phyloP scores from a whole-genome alignment of 2,113 vertebrate genomes.

The Felis chaus region DNA sequence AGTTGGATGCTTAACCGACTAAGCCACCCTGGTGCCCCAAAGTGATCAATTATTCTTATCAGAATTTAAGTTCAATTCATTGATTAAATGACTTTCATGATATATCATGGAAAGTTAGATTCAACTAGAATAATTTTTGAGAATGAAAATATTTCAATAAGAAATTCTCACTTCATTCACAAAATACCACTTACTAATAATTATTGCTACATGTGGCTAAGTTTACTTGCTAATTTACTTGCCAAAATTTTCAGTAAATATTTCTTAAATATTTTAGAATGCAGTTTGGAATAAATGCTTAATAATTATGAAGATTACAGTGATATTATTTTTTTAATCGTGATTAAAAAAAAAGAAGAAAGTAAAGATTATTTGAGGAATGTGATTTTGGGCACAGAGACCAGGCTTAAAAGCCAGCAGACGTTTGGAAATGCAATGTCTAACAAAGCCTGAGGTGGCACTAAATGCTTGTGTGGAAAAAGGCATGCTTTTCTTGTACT shows the following conservation, averaged over 20 bases:
- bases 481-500: not conserved
- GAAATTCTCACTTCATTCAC: not conserved
- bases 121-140: not conserved
- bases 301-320: not conserved
- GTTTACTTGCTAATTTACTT: not conserved
- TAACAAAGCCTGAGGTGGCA: not conserved
- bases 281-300: not conserved
- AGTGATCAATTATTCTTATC: conserved; percentile 62
- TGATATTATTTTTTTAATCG: not conserved
- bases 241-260: not conserved
- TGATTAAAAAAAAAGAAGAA: not conserved
- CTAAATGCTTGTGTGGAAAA: not conserved
- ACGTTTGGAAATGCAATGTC: not conserved
- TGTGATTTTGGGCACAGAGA: not conserved
- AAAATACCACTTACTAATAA: not conserved
- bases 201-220: not conserved
- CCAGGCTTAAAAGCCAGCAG: not conserved
- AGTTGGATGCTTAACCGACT: no score
- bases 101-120: not conserved
- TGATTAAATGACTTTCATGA: not conserved
- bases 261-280: not conserved
- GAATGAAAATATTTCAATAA: not conserved
- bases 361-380: not conserved
- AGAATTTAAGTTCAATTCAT: conserved; percentile 38
- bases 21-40: not conserved